phyloP scores from a whole-genome alignment of 2,797 vertebrate species.

The Myotis myotis region DNA sequence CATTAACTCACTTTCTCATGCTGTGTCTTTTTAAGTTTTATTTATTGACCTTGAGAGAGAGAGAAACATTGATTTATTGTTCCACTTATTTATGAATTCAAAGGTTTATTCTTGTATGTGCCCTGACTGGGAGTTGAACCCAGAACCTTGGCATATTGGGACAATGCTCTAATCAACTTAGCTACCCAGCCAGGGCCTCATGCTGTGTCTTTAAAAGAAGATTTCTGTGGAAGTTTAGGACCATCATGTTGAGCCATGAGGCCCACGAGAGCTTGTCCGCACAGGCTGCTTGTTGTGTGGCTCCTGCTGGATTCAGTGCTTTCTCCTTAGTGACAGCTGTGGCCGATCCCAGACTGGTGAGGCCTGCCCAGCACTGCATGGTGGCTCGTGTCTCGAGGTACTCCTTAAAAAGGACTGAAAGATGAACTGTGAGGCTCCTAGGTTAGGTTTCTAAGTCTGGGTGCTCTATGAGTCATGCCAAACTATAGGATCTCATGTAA shows the following conservation, averaged over 20 bases:
- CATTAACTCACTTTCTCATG: background rate
- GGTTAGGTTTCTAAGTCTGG: background rate
- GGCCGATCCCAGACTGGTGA: background rate
- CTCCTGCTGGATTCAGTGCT: background rate
- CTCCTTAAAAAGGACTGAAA: background rate
- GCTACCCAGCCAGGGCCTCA: background rate
- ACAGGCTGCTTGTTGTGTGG: background rate
- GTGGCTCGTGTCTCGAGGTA: background rate
- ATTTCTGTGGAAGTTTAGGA: background rate
- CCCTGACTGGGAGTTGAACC: no score
- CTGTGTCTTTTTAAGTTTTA: background rate
- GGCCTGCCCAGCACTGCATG: background rate
- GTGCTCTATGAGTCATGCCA: background rate
- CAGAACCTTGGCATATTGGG: no score
- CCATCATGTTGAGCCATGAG: background rate
- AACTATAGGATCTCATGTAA: background rate
- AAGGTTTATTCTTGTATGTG: no score
- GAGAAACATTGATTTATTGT: no score
- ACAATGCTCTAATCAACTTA: no score
- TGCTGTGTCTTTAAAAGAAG: slow-evolving; percentile 6
- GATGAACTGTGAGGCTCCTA: background rate
- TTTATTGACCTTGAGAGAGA: no score
- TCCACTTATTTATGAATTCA: no score
- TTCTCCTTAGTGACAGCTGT: background rate
- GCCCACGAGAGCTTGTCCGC: background rate